These are phyloP conservation scores for Chrysolophus pictus DNA, from an alignment of 2,797 vertebrate species.

Conservation along the genomic window DNA sequence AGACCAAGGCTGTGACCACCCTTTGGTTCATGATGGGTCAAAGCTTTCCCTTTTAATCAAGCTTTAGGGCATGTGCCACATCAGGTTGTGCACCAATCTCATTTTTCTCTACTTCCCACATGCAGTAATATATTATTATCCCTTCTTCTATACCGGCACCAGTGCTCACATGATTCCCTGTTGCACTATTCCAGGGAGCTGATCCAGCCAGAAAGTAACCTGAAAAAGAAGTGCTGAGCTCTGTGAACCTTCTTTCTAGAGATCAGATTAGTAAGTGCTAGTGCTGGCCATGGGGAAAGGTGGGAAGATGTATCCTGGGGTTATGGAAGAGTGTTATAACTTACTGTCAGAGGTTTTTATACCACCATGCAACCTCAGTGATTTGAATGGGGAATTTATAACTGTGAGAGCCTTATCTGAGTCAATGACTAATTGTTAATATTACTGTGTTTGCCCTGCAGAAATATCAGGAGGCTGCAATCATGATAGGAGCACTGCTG, in stretches of 20 bases:
- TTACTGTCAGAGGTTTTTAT: background rate
- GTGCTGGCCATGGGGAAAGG: background rate
- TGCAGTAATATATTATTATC: background rate
- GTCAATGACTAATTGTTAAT: background rate
- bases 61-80: background rate
- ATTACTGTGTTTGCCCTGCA: background rate
- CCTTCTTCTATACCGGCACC: background rate
- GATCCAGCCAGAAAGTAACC: background rate
- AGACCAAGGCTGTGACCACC: background rate
- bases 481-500: background rate
- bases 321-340: background rate
- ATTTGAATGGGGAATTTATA: background rate
- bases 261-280: background rate
- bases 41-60: background rate
- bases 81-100: background rate
- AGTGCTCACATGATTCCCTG: background rate
- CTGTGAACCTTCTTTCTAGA: background rate
- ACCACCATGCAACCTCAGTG: background rate
- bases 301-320: rapidly evolving
- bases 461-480: background rate
- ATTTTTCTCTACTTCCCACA: background rate
- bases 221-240: background rate
- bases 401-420: background rate
- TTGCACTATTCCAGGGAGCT: background rate
- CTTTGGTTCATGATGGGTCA: rapidly evolving